Evolutionary conservation across 2,113 vertebrate genomes (phyloP), one percentile per base, ranked within the genome.

Genomic region (Gasterosteus nipponicus): DNA sequence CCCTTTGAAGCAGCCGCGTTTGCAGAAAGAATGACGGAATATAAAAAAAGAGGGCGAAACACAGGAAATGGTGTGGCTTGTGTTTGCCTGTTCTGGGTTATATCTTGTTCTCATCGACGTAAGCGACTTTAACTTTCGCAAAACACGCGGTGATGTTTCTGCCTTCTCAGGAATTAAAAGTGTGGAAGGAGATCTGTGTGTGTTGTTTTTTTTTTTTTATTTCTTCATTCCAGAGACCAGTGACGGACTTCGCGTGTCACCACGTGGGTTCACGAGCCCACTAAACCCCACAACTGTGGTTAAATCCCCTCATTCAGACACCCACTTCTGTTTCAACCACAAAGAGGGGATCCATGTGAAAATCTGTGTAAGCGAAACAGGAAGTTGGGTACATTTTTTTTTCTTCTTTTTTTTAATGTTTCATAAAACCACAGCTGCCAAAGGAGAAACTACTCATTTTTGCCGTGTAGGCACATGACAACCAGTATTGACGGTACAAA

Each of bases 61-160:
- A 69, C 89, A 91, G 89, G 88, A 92, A 92, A 67, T 0, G 18
- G 33, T 78, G 84, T 79, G 75, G 11, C 19, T 71, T 84, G 73
- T 41, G 42, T 62, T 41, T 15, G 75, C 61, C 16, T 65, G 54
- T 69, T 39, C 49, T 18, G 22, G 26, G 15, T 18, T 75, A 7
- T 67, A 38, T 73, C 29, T 5, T 6, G 0, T 14, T 59, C 42
- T 82, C 31, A 41, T 72, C 78, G n/a, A 4, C 64, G 18, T 12
- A 38, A 1, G 19, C 3, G 10, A 26, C 10, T 39, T 10, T 56
- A 38, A 44, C 38, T 26, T 1, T 67, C 39, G 1, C 33, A 56
- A 41, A 72, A 57, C 1, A 15, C 33, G 0, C 0, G 39, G 6
- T 51, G 10, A 38, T 39, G 16, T 47, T 47, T 64, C 15, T 31